Percentiles rank a stretch among this genome's conserved stretches.
These are phyloP conservation scores for Romanogobio albipinnatus DNA, from an alignment of 2,113 vertebrate species.

Conservation along the genomic window DNA sequence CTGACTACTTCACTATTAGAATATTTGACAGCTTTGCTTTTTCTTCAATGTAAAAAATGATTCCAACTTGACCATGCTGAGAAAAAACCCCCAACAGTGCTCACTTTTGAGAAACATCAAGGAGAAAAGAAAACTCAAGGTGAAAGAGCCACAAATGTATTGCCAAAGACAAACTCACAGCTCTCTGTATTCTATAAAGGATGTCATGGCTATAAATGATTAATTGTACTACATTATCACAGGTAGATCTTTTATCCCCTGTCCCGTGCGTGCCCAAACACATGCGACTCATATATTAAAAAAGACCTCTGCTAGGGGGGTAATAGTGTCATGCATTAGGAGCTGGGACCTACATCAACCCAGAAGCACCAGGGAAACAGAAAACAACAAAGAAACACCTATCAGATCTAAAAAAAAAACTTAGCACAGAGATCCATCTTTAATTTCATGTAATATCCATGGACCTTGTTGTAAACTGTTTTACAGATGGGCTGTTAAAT, in stretches of 20 bases:
- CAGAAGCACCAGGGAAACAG: background rate
- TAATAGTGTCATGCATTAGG: constrained; percentile 34
- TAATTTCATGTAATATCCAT: constrained; percentile 8
- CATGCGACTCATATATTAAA: constrained; percentile 55
- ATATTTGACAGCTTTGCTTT: background rate
- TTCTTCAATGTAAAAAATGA: background rate
- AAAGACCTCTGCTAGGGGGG: constrained; percentile 44
- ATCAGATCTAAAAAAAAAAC: background rate
- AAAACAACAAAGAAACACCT: background rate
- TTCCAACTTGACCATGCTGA: background rate
- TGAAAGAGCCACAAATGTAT: background rate
- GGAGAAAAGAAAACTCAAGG: background rate
- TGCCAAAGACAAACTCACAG: background rate
- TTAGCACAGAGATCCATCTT: background rate
- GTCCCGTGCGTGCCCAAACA: constrained; percentile 50
- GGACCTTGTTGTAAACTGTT: constrained; percentile 9
- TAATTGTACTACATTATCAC: background rate
- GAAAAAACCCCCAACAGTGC: background rate
- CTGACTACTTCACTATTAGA: background rate
- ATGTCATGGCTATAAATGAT: background rate
- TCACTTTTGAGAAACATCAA: background rate
- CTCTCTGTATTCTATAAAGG: background rate
- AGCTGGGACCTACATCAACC: background rate
- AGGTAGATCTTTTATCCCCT: background rate
- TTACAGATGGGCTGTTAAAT: background rate